A percentile compares a stretch with the other conserved stretches of the same genome.
phyloP scores from a whole-genome alignment of 2,113 vertebrate species.

The Neolamprologus cancellatus region DNA sequence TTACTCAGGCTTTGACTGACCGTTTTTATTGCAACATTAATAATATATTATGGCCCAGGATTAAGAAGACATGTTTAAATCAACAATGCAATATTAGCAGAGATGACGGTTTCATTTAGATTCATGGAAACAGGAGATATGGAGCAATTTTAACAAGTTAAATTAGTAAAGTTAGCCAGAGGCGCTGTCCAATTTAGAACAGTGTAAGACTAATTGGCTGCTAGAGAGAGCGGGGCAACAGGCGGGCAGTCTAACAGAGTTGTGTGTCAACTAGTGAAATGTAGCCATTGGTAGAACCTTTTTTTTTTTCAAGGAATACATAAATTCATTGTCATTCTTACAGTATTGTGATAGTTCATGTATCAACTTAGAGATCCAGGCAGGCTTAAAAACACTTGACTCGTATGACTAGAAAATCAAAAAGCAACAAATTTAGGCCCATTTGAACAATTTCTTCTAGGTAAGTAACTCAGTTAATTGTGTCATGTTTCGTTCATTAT shows the following conservation, averaged over 20 bases:
- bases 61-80: conserved; percentile 8
- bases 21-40: neutral
- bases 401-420: neutral
- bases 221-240: neutral
- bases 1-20: neutral
- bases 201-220: conserved; percentile 35
- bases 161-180: conserved; percentile 32
- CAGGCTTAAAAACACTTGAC: neutral
- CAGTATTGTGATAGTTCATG: neutral
- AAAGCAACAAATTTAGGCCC: neutral
- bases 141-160: conserved; percentile 31
- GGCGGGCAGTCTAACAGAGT: neutral
- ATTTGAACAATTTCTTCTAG: neutral
- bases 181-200: conserved; percentile 27
- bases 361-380: neutral
- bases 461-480: neutral
- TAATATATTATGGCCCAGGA: neutral
- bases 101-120: conserved; percentile 7
- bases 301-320: neutral
- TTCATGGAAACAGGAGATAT: neutral
- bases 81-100: conserved; percentile 1
- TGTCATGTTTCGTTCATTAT: neutral
- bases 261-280: neutral
- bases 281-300: neutral
- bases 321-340: neutral